A percentile compares a stretch with the other conserved stretches of the same genome.
These are phyloP conservation scores for Dinoponera quadriceps DNA, from an alignment of 1,140 invertebrate species.

Conservation along the genomic window DNA sequence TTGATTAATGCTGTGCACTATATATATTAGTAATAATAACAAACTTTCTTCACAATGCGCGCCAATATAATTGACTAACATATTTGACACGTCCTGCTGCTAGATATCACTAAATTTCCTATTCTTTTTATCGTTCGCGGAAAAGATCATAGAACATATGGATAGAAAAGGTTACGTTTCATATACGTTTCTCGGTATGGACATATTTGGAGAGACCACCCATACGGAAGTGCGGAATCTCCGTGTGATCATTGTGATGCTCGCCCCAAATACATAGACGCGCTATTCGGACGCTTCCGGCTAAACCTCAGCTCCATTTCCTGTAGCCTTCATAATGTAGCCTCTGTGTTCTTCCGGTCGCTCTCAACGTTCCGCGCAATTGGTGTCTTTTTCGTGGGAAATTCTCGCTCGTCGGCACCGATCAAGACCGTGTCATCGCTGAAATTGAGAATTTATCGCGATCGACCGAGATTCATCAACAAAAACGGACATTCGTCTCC, in stretches of 20 bases:
- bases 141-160: background rate
- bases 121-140: background rate
- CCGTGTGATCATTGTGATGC: constrained; percentile 27
- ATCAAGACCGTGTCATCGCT: background rate
- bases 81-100: background rate
- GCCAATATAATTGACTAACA: background rate
- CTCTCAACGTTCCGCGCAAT: constrained; percentile 47
- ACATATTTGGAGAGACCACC: background rate
- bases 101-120: background rate
- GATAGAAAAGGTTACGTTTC: background rate
- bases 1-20: too few species aligned
- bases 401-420: constrained; percentile 17
- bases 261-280: constrained; percentile 28
- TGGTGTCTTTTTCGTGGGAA: constrained; percentile 42
- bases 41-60: background rate
- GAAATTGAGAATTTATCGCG: background rate
- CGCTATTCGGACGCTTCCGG: constrained; percentile 58
- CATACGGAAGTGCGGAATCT: constrained; percentile 1
- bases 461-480: constrained; percentile 34
- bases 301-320: constrained; percentile 61
- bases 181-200: background rate
- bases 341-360: constrained; percentile 54
- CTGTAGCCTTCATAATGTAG: constrained; percentile 42
- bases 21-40: too few species aligned
- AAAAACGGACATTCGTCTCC: constrained; percentile 3